Base-by-base conservation (phyloP, 2,888 invertebrate genomes). In the Aethes cnicana region DNA sequence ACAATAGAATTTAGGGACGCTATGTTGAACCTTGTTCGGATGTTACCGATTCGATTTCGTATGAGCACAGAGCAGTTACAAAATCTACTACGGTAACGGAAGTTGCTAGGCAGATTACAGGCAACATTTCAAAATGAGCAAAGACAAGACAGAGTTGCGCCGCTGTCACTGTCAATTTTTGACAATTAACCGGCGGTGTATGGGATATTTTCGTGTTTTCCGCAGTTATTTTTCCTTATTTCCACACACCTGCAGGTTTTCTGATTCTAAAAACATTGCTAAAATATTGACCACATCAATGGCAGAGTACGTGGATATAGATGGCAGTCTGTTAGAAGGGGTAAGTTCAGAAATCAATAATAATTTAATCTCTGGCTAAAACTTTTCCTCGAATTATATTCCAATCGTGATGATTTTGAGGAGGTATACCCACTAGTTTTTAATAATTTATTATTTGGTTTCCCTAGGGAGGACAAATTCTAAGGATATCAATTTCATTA, bases 401-500 rank as follows among this genome's bases (percentile, higher is more conserved):
- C n/a, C n/a, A n/a, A n/a, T n/a, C n/a, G n/a, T n/a, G n/a, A n/a
- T n/a, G n/a, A n/a, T n/a, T n/a, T n/a, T n/a, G n/a, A n/a, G n/a
- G n/a, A n/a, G n/a, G n/a, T n/a, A n/a, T n/a, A n/a, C n/a, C n/a
- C n/a, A n/a, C n/a, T n/a, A n/a, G n/a, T n/a, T n/a, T n/a, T n/a
- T n/a, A n/a, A n/a, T 9, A 35, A 14, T 36, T 37, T 11, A 33
- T 43, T 35, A 6, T 21, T 30, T 16, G 44, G 39, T 32, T 75
- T 86, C 56, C 61, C n/a, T n/a, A 96, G 96, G 98, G 98, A 50
- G 98, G 98, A 0, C 98, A 98, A 90, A 95, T 97, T 55, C 85
- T 98, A 17, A 91, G 98, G 52, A 94, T 95, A 72, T 93, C 97
- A 0, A 83, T 96, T 16, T 93, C 95, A 5, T 79, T 97, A 17